Base-by-base conservation (phyloP, 2,888 invertebrate species). In the Eurytoma adleriae region DNA sequence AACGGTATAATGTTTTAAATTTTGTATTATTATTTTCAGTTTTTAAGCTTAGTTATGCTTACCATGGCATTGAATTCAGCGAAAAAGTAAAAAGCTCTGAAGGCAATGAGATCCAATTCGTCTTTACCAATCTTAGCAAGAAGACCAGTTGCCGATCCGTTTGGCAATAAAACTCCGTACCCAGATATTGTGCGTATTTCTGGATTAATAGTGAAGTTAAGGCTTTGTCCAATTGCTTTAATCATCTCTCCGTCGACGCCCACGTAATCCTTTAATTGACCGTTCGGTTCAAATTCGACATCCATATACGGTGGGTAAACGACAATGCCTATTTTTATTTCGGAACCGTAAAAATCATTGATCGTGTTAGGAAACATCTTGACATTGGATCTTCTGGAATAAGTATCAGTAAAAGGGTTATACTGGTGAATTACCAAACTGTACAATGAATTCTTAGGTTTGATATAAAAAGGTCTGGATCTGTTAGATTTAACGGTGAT, bases 31-130 rank as follows among this genome's bases (percentile, higher is more conserved):
- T 24, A 24, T 24, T 24, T 24, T 2, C 24, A 24, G 24, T 24
- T 24, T 24, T 24, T 24, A 24, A 1, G 24, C 24, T 24, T 14
- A 20, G 1, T 0, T 61, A 24, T 61, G 30, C 62, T 16, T 30
- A 78, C 71, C 66, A 27, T 4, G 1, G 1, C 4, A 13, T 1
- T 62, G 12, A 67, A 72, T 13, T 59, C 20, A 0, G 70, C 54
- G 18, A 67, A 54, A 18, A 72, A 52, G 7, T 67, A n/a, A 3
- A 72, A 78, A 50, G 66, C 64, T 20, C 78, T 72, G 20, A 72
- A 78, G 7, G 78, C 72, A n/a, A 78, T 59, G 14, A 12, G 16
- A 52, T 78, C 78, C 16, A 78, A 30, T n/a, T 72, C 18, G 0
- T 52, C 59, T 3, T 40, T 14, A 7, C 27, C 20, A 7, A 78